A percentile compares a stretch with the other conserved stretches of the same genome.
Conservation (phyloP, 2,888 invertebrate species). For the Bombylius discolor region DNA sequence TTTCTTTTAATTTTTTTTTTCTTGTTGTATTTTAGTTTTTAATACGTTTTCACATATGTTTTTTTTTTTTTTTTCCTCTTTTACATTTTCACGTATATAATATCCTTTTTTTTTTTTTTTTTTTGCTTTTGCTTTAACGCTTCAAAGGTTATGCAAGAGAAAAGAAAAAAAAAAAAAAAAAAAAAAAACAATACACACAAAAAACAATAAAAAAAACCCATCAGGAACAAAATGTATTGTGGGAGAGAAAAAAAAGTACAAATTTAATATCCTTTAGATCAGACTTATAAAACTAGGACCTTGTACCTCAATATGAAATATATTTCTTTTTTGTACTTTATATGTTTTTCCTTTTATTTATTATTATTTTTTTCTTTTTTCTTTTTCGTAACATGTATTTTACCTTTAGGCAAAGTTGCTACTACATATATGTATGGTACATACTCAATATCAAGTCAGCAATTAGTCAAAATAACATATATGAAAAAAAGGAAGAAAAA, state of each 20-base stretch:
- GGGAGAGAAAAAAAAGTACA: conserved; percentile 5
- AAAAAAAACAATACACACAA: background rate
- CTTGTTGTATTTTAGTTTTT: no score
- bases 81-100: background rate
- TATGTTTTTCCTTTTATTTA: background rate
- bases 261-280: conserved; percentile 12
- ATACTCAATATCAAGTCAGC: background rate
- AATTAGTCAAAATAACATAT: conserved; percentile 3
- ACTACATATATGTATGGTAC: background rate
- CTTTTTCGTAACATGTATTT: no score
- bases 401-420: background rate
- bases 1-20: no score
- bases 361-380: background rate
- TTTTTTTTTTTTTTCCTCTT: no score
- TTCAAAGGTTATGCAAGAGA: conserved; percentile 5
- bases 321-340: background rate
- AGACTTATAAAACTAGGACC: background rate
- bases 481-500: background rate
- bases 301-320: background rate
- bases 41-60: no score
- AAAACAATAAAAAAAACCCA: background rate
- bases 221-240: conserved; percentile 3
- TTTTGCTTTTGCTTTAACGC: conserved; percentile 1
- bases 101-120: no score
- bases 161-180: background rate